These are phyloP conservation scores for Lithobates pipiens DNA, from an alignment of 2,797 vertebrate genomes.

Conservation along the genomic window DNA sequence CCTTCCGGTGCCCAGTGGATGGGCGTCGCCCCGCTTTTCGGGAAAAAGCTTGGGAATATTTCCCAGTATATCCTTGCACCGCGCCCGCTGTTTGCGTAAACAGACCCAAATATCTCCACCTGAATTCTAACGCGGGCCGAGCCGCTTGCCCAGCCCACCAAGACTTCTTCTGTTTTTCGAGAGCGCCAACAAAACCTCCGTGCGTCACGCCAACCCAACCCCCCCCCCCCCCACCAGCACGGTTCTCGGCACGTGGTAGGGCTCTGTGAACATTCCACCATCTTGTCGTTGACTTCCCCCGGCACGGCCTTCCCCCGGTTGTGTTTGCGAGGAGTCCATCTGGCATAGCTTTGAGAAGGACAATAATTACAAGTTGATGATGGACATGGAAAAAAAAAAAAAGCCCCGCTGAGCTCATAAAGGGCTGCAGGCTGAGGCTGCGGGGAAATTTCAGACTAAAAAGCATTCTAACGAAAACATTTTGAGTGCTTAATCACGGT, in stretches of 20 bases:
- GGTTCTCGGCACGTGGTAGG: conserved; percentile 76
- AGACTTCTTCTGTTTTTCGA: background rate
- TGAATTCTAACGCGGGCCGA: background rate
- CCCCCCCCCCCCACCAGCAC: conserved; percentile 74
- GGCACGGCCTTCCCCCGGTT: conserved; percentile 72
- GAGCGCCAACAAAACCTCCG: background rate
- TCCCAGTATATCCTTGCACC: too few relatives aligned
- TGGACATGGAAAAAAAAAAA: conserved; percentile 74
- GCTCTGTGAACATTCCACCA: conserved; percentile 67
- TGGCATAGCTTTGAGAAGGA: conserved; percentile 83
- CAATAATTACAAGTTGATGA: conserved; percentile 88
- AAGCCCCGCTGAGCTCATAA: conserved; percentile 81
- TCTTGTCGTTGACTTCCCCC: conserved; percentile 47
- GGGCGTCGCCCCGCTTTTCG: too few relatives aligned
- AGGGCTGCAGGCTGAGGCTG: conserved; percentile 79
- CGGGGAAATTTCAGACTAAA: conserved; percentile 84
- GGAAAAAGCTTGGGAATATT: too few relatives aligned
- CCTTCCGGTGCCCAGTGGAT: too few relatives aligned
- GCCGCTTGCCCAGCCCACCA: background rate
- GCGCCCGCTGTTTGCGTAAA: background rate
- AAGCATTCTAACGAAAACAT: conserved; percentile 81
- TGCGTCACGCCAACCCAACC: too few relatives aligned
- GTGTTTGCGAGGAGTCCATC: conserved; percentile 81
- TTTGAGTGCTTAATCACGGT: conserved; percentile 84
- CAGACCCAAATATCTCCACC: background rate